Percentiles rank a stretch among this genome's conserved stretches.
phyloP scores from a whole-genome alignment of 2,888 invertebrate genomes.

The Stenichneumon culpator region DNA sequence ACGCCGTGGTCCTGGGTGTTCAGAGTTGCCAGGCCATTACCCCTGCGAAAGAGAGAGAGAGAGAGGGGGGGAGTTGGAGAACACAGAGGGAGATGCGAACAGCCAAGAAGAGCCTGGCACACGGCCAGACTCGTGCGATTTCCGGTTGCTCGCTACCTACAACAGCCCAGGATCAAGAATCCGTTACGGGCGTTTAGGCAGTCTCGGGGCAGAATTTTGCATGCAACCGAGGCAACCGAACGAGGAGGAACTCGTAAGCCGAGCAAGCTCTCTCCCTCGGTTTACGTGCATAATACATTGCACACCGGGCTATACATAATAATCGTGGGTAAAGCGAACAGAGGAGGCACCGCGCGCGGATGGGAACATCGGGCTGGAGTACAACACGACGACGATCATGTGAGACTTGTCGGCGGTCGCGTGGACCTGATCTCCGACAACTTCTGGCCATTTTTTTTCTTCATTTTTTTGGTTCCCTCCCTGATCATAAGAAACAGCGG shows the following conservation, averaged over 20 bases:
- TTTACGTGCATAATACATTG: constrained; percentile 22
- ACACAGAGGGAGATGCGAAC: constrained; percentile 5
- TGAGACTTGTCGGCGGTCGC: constrained; percentile 38
- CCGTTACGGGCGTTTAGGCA: constrained; percentile 69
- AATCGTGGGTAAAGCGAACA: constrained; percentile 48
- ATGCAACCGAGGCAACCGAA: constrained; percentile 60
- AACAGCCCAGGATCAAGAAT: constrained; percentile 65
- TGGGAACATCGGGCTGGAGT: constrained; percentile 29
- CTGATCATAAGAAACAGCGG: constrained; percentile 8
- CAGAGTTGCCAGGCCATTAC: constrained; percentile 62
- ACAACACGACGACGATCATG: constrained; percentile 41
- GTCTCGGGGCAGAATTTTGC: constrained; percentile 52
- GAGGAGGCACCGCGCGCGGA: constrained; percentile 14
- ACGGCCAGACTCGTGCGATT: constrained; percentile 65
- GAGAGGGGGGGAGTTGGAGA: constrained; percentile 12
- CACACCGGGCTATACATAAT: constrained; percentile 57
- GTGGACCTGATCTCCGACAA: constrained; percentile 40
- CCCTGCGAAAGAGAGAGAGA: neutral
- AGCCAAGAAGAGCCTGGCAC: constrained; percentile 43
- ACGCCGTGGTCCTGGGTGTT: constrained; percentile 47
- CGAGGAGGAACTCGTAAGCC: constrained; percentile 48
- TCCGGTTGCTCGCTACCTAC: constrained; percentile 63
- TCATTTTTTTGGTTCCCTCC: neutral
- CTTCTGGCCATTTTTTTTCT: constrained; percentile 31
- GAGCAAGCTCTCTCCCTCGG: constrained; percentile 40